Conservation (phyloP, 1,140 invertebrate species). For the Ceratosolen solmsi region DNA sequence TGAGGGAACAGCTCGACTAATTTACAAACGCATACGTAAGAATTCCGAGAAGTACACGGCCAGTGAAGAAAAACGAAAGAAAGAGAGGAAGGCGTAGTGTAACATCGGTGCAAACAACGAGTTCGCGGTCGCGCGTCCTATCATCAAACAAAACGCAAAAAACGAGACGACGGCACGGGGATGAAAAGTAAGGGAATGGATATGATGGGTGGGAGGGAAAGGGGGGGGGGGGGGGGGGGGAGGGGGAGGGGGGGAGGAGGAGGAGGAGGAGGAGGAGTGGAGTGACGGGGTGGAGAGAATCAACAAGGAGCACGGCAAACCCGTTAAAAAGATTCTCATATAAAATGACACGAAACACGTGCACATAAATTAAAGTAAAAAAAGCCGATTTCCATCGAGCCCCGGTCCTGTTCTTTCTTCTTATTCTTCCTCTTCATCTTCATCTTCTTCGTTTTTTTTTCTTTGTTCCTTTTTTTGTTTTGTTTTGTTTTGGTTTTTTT, state of each 20-base stretch:
- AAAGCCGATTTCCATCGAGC: constrained; percentile 26
- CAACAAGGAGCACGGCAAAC: no score
- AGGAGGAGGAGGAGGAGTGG: not conserved
- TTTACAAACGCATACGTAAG: not conserved
- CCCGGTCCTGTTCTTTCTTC: not conserved
- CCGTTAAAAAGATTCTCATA: constrained; percentile 29
- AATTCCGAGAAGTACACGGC: not conserved
- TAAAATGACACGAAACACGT: constrained; percentile 36
- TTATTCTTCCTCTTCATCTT: not conserved
- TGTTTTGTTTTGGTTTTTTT: not conserved
- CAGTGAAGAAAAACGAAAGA: not conserved
- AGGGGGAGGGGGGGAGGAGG: not conserved
- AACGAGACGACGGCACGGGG: not conserved
- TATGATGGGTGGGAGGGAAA: no score
- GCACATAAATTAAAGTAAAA: constrained; percentile 41
- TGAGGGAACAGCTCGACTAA: not conserved
- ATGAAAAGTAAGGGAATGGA: no score
- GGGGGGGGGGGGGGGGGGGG: not conserved
- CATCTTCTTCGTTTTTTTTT: no score
- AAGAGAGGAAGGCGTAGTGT: not conserved
- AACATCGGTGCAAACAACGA: not conserved
- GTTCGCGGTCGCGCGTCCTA: not conserved
- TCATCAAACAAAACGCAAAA: not conserved
- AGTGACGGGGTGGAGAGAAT: not conserved
- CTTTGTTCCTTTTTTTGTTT: no score